Base-by-base conservation (phyloP, 1,140 invertebrate genomes). In the Drosophila sp. region DNA sequence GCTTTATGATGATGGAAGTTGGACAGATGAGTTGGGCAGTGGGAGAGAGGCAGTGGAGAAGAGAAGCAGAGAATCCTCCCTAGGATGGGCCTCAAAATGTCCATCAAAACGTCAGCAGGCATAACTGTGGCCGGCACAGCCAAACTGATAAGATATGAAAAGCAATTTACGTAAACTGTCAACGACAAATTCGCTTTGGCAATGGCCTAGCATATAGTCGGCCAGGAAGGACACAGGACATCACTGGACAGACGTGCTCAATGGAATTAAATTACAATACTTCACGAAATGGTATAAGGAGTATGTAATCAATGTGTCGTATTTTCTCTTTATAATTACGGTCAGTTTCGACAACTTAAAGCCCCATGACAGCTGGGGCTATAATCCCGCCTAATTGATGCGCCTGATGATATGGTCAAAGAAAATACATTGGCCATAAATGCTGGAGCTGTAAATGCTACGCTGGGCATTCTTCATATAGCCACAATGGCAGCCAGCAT, bases 81-180 rank as follows among this genome's bases (percentile, higher is more conserved):
- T 58, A 54, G 4, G 14, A 40, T 34, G 66, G 56, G 61, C 64
- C 80, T 80, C 51, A 71, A 61, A 80, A 56, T 67, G 82, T 87
- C 82, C 78, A 89, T 87, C 83, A 82, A 57, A 78, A 82, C 38
- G 76, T 79, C 80, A 83, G 61, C 67, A 83, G 43, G 62, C 79
- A 64, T 78, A 65, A 73, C 71, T 71, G 79, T 71, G 61, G 64
- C 57, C 34, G 40, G 53, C 66, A 25, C 56, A 51, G 56, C 50
- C 51, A 7, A 40, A 50, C 36, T 62, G 71, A 86, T 79, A 87
- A 76, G 78, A 79, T 80, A 81, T 59, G 64, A 82, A 87, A 87
- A 79, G 82, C 78, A 87, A 87, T 87, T 87, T 87, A 81, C 82
- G 82, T 82, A 71, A 82, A 76, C 82, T 87, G 82, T 79, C 82